phyloP scores from a whole-genome alignment of 2,113 vertebrate species.

The Hemiscyllium ocellatum region DNA sequence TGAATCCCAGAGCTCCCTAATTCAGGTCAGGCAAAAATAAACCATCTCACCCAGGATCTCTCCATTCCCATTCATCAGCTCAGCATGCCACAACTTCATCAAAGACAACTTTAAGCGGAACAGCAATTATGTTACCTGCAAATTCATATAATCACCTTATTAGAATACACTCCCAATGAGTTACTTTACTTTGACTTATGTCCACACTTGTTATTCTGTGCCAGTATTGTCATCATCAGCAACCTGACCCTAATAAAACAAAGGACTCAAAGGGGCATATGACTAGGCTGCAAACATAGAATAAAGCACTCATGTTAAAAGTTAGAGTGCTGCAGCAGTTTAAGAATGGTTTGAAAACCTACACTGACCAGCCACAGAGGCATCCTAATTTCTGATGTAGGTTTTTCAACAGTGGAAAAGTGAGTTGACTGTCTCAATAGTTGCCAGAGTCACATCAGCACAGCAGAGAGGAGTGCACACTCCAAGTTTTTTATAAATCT shows the following conservation, averaged over 20 bases:
- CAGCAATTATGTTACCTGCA: neutral
- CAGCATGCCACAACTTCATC: neutral
- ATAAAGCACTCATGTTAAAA: neutral
- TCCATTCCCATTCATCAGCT: neutral
- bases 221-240: neutral
- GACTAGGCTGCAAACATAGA: neutral
- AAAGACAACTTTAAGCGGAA: neutral
- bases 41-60: neutral
- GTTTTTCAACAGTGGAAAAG: neutral
- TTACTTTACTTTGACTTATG: neutral
- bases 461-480: neutral
- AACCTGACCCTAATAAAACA: neutral
- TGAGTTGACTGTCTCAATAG: neutral
- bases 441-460: neutral
- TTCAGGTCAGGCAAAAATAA: neutral
- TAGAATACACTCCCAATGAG: neutral
- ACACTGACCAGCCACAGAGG: neutral
- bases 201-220: neutral
- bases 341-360: neutral
- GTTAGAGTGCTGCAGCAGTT: too few relatives aligned
- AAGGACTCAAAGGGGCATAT: neutral
- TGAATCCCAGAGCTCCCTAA: neutral
- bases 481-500: neutral
- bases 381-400: neutral
- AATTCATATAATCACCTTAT: neutral